Percentiles rank a stretch among this genome's conserved stretches.
These are phyloP conservation scores for Epiperipatus broadwayi DNA, from an alignment of 2,888 invertebrate species.

Conservation along the genomic window DNA sequence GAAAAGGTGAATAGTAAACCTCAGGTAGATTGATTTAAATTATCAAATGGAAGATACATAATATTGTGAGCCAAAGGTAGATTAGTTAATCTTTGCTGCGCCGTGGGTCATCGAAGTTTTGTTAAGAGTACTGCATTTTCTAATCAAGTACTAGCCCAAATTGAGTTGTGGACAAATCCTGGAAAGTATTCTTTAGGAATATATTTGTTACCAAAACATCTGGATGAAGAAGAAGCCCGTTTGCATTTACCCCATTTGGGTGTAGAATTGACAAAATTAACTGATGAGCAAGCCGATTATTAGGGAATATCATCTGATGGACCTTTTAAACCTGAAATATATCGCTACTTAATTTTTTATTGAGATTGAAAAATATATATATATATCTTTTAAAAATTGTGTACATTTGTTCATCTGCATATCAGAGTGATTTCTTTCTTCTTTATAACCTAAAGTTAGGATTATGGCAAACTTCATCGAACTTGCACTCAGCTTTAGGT, in stretches of 20 bases:
- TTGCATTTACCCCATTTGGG: slow-evolving; percentile 88
- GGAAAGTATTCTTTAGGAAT: slow-evolving; percentile 67
- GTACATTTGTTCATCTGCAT: too few relatives aligned
- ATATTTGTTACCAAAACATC: slow-evolving; percentile 71
- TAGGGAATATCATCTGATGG: slow-evolving; percentile 68
- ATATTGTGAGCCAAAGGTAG: slow-evolving; percentile 89
- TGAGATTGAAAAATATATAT: too few relatives aligned
- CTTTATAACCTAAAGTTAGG: too few relatives aligned
- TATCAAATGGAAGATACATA: slow-evolving; percentile 73
- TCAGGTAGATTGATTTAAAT: slow-evolving; percentile 74
- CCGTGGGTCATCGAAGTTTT: slow-evolving; percentile 94
- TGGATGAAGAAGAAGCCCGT: slow-evolving; percentile 92
- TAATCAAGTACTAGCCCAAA: slow-evolving; percentile 96
- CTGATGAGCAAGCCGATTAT: slow-evolving; percentile 67
- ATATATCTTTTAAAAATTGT: too few relatives aligned
- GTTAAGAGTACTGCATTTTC: slow-evolving; percentile 99
- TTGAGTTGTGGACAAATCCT: slow-evolving; percentile 87
- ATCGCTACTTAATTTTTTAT: too few relatives aligned
- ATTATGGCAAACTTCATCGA: too few relatives aligned
- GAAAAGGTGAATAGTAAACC: slow-evolving; percentile 84
- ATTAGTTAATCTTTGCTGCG: slow-evolving; percentile 92
- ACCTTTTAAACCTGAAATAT: slow-evolving; percentile 91
- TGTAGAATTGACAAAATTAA: slow-evolving; percentile 77
- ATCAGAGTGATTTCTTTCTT: too few relatives aligned
- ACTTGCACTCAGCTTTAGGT: too few relatives aligned